Evolutionary conservation across 2,888 invertebrate genomes (phyloP).

Genomic region (Ectobius pallidus): DNA sequence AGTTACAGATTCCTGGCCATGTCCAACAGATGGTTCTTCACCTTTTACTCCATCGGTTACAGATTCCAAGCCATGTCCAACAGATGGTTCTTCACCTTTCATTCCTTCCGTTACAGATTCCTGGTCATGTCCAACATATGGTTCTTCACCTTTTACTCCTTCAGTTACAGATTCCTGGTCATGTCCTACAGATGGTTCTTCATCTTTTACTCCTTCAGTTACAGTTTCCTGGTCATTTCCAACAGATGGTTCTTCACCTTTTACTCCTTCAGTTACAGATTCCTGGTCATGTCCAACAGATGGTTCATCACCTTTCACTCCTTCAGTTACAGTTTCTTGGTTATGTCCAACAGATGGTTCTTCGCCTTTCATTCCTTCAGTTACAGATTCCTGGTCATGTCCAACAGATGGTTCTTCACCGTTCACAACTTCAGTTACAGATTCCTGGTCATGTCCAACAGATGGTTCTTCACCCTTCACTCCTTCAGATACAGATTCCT

Average conservation of each 20-base stretch:
- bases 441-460: constrained; percentile 41
- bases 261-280: constrained; percentile 35
- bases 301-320: neutral
- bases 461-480: constrained; percentile 1
- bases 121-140: neutral
- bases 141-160: neutral
- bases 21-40: constrained; percentile 2
- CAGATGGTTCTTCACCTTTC: neutral
- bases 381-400: constrained; percentile 32
- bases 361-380: constrained; percentile 34
- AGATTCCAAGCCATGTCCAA: constrained; percentile 10
- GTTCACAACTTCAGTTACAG: constrained; percentile 38
- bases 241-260: neutral
- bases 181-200: constrained; percentile 29
- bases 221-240: constrained; percentile 14
- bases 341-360: constrained; percentile 29
- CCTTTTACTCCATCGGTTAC: constrained; percentile 41
- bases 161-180: neutral
- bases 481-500: constrained; percentile 33
- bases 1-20: constrained; percentile 19
- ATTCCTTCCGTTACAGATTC: neutral
- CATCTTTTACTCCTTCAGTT: constrained; percentile 18
- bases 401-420: constrained; percentile 20
- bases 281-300: constrained; percentile 18
- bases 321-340: constrained; percentile 28